A percentile compares a stretch with the other conserved stretches of the same genome.
Conservation (phyloP, 2,113 vertebrate genomes). For the Myrmophylax atrothorax region DNA sequence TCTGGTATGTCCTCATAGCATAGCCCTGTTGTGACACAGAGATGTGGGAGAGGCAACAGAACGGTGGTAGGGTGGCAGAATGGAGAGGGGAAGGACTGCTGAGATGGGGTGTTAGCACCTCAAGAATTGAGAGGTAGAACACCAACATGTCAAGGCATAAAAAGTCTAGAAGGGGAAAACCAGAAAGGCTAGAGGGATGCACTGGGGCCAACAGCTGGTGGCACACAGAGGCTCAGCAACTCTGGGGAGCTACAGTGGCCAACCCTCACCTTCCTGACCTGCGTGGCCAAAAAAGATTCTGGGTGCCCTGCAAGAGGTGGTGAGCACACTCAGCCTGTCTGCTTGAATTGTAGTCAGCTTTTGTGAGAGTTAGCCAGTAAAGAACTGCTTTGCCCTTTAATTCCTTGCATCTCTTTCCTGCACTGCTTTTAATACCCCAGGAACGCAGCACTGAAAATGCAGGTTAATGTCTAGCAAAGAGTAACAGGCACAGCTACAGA, state of each 20-base stretch:
- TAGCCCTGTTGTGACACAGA: background rate
- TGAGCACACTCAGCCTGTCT: background rate
- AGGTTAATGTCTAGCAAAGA: background rate
- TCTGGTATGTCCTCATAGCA: background rate
- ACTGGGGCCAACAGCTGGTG: fast-evolving
- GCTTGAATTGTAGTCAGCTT: background rate
- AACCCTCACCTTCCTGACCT: background rate
- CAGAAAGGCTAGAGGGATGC: background rate
- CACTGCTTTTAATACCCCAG: background rate
- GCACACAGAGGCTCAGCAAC: background rate
- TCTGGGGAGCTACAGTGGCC: background rate
- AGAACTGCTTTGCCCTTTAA: background rate
- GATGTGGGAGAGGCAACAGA: background rate
- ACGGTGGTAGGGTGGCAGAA: background rate
- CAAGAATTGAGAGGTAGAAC: background rate
- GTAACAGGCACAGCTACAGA: background rate
- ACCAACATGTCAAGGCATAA: background rate
- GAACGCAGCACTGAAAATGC: background rate
- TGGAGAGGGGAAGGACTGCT: background rate
- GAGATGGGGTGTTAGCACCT: background rate
- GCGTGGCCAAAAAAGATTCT: no score
- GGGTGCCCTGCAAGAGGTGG: background rate
- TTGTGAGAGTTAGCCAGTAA: background rate
- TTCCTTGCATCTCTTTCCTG: background rate
- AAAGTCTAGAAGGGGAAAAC: no score